A percentile compares a stretch with the other conserved stretches of the same genome.
Conservation (phyloP, 1,140 invertebrate species). For the Teleogryllus occipitalis region DNA sequence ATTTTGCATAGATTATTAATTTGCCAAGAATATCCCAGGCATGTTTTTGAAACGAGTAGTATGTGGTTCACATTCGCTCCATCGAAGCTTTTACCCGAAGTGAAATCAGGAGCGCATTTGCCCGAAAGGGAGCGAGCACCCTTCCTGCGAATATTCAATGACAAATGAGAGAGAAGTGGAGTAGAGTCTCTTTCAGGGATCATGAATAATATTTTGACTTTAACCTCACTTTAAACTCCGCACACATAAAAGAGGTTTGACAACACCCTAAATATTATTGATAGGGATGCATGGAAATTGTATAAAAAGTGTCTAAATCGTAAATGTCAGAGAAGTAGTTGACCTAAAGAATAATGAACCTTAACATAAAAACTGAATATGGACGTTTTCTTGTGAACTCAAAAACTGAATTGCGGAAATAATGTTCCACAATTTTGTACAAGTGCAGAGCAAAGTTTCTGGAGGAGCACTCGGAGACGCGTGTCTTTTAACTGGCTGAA, state of each 20-base stretch:
- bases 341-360: background rate
- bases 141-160: conserved; percentile 17
- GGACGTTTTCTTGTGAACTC: too few relatives aligned
- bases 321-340: too few relatives aligned
- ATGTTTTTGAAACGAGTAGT: too few relatives aligned
- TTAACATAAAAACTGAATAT: background rate
- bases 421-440: too few relatives aligned
- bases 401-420: too few relatives aligned
- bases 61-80: conserved; percentile 4
- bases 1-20: too few relatives aligned
- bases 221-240: conserved; percentile 17
- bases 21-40: too few relatives aligned
- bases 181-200: conserved; percentile 20
- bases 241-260: conserved; percentile 10
- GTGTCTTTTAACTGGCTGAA: too few relatives aligned
- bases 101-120: conserved; percentile 11
- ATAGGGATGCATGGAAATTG: background rate
- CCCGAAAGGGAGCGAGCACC: too few relatives aligned
- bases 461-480: too few relatives aligned
- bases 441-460: too few relatives aligned
- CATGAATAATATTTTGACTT: conserved; percentile 23
- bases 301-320: background rate
- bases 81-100: conserved; percentile 18
- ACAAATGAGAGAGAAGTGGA: background rate
- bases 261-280: conserved; percentile 12